Conservation (phyloP, 2,113 vertebrate species). For the Alouatta palliata region DNA sequence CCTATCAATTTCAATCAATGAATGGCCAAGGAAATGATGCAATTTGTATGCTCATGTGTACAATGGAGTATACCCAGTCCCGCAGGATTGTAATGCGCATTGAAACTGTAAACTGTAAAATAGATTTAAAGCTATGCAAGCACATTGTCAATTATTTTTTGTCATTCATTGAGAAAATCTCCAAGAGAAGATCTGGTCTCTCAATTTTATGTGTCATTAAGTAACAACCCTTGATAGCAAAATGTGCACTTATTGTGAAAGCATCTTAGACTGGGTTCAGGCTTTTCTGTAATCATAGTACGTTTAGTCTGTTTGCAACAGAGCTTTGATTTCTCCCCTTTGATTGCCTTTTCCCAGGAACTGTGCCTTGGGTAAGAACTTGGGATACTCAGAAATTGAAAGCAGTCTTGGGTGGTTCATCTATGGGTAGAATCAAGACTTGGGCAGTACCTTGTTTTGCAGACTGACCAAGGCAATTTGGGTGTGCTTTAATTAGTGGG, state of each 20-base stretch:
- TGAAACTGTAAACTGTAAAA: neutral
- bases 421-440: neutral
- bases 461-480: neutral
- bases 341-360: neutral
- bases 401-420: neutral
- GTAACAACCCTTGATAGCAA: neutral
- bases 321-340: neutral
- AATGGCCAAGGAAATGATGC: neutral
- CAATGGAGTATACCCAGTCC: neutral
- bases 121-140: neutral
- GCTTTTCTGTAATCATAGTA: neutral
- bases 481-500: neutral
- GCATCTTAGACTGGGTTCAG: neutral
- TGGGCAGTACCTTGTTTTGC: neutral
- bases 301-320: neutral
- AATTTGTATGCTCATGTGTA: neutral
- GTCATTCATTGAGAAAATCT: neutral
- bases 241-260: neutral
- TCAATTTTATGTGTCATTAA: neutral
- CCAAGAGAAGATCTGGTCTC: neutral
- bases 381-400: neutral
- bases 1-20: neutral
- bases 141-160: neutral
- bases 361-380: neutral
- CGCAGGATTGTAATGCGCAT: neutral